Conservation (phyloP, 2,797 vertebrate genomes). For the Cyclopterus lumpus region DNA sequence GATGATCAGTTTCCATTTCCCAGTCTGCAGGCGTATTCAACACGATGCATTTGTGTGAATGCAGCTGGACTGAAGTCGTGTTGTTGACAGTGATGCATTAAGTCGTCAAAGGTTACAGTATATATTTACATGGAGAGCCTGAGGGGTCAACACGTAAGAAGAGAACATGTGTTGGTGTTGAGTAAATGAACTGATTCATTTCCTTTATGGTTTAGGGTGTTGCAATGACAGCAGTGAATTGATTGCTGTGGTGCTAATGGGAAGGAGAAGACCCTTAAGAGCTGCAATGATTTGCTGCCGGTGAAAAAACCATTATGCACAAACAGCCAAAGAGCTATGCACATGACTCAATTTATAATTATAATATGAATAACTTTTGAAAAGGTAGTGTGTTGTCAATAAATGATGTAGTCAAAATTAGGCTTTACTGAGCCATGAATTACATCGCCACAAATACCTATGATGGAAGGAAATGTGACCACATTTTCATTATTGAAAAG, state of each 20-base stretch:
- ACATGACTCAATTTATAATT: background rate
- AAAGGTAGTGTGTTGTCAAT: background rate
- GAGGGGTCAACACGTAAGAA: conserved; percentile 13
- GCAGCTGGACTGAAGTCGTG: background rate
- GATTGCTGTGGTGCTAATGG: background rate
- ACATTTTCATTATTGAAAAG: background rate
- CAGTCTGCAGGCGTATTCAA: background rate
- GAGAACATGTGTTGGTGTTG: background rate
- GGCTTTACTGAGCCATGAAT: background rate
- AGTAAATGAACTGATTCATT: background rate
- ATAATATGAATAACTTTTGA: background rate
- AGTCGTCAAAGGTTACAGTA: background rate
- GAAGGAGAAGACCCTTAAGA: background rate
- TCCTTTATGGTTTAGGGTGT: conserved; percentile 3
- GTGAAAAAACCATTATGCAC: background rate
- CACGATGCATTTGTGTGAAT: background rate
- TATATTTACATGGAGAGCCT: conserved; percentile 23
- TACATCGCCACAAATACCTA: background rate
- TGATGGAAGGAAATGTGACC: background rate
- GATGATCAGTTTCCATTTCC: background rate
- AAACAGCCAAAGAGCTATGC: background rate
- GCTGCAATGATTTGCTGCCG: background rate
- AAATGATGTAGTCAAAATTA: background rate
- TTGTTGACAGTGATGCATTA: conserved; percentile 4
- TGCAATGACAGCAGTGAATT: background rate